phyloP scores from a whole-genome alignment of 2,797 vertebrate genomes.

The Pseudopleuronectes americanus region DNA sequence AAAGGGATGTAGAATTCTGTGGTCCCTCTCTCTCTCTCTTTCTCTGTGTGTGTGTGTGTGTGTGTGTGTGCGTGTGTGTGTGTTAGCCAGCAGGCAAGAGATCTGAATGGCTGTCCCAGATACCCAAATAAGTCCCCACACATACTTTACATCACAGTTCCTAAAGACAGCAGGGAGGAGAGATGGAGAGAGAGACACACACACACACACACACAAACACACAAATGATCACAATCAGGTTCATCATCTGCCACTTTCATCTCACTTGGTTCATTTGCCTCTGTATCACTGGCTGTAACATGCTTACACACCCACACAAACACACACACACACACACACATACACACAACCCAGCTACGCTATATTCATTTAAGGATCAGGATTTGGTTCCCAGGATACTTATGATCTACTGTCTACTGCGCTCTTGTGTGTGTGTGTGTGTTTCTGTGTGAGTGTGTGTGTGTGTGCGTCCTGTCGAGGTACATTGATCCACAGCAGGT shows the following conservation, averaged over 20 bases:
- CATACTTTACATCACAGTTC: slow-evolving; percentile 68
- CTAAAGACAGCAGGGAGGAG: slow-evolving; percentile 69
- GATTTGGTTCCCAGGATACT: slow-evolving; percentile 11
- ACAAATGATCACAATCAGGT: slow-evolving; percentile 30
- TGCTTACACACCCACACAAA: slow-evolving; percentile 5
- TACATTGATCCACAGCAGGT: slow-evolving; percentile 64
- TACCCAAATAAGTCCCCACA: slow-evolving; percentile 80
- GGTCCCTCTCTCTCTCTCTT: slow-evolving; percentile 10
- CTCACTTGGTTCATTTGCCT: slow-evolving; percentile 1
- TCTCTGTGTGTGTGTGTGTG: slow-evolving; percentile 24
- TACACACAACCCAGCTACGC: neutral
- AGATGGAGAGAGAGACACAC: slow-evolving; percentile 18
- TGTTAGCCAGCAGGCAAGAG: slow-evolving; percentile 51
- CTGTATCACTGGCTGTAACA: slow-evolving; percentile 19
- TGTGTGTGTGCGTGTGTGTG: slow-evolving; percentile 31
- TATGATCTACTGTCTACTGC: slow-evolving; percentile 17
- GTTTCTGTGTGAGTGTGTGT: neutral
- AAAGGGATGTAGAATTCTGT: slow-evolving; percentile 28
- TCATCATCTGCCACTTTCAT: slow-evolving; percentile 42
- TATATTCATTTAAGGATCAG: neutral
- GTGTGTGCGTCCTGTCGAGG: slow-evolving; percentile 30
- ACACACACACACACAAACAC: slow-evolving; percentile 13
- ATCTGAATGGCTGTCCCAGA: slow-evolving; percentile 74
- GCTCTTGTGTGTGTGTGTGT: slow-evolving; percentile 6
- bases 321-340: neutral